Conservation (phyloP, 2,888 invertebrate species). For the Caenorhabditis zanzibari region DNA sequence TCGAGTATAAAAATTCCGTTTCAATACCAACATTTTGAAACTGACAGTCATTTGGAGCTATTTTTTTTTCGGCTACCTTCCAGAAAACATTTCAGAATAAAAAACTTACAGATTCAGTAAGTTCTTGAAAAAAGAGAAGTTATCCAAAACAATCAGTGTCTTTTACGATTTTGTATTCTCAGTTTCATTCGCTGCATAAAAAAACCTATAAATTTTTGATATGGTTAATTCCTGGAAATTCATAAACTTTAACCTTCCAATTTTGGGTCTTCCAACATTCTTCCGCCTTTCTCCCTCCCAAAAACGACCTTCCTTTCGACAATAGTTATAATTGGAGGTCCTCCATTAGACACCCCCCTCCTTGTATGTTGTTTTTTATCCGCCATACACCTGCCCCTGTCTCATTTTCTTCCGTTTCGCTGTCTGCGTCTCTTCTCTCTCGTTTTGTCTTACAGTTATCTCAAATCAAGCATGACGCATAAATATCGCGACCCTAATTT, state of each 20-base stretch:
- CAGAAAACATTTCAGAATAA: too few relatives aligned
- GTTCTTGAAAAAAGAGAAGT: too few relatives aligned
- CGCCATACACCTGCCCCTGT: conserved; percentile 14
- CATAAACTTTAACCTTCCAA: too few relatives aligned
- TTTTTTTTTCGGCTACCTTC: too few relatives aligned
- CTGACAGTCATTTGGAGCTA: neutral
- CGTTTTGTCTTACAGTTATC: neutral
- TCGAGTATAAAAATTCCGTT: neutral
- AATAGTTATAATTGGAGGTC: conserved; percentile 36
- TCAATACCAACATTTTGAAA: neutral
- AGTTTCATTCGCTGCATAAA: too few relatives aligned
- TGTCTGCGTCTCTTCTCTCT: conserved; percentile 47
- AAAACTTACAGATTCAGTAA: too few relatives aligned
- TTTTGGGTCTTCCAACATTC: neutral
- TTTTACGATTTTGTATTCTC: too few relatives aligned
- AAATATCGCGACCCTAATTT: neutral
- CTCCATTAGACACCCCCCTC: conserved; percentile 41
- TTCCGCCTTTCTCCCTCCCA: neutral
- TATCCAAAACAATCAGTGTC: too few relatives aligned
- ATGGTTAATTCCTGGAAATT: too few relatives aligned
- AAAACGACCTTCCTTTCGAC: conserved; percentile 19
- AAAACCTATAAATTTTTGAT: too few relatives aligned
- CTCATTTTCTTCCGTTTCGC: conserved; percentile 12
- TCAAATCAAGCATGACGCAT: conserved; percentile 46
- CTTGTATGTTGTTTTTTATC: conserved; percentile 32